Base-by-base conservation (phyloP, 92 coral and sea anemone species). In the Siderastrea siderea region DNA sequence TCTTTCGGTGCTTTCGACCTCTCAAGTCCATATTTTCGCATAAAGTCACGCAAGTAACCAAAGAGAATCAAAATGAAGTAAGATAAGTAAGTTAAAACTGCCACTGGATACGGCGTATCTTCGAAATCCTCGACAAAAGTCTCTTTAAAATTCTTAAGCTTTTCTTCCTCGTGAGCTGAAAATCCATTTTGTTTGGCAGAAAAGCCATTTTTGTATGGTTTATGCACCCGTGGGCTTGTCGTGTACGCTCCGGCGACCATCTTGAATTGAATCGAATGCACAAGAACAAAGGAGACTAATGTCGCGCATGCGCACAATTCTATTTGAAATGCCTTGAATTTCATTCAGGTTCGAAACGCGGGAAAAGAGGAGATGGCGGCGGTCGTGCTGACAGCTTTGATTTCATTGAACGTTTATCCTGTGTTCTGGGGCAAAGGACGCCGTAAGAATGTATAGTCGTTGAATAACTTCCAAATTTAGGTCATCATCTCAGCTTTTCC, bases 1-100 rank as follows among this genome's bases (percentile, higher is more conserved):
- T 97, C 99, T 71, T 88, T 93, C n/a, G 93, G 95, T 43, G 93
- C 93, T 87, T 93, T 97, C 38, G 96, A 92, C 77, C 85, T 92
- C 81, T 97, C 99, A 15, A 97, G 81, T 17, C 99, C 98, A 50
- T 97, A 93, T 59, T 93, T 92, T 72, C 99, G 90, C 98, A 97
- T 88, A 12, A 95, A 94, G 90, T 97, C 99, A 64, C 99, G 92
- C 77, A 97, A 76, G 85, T 97, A 94, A 14, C 99, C 99, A 68
- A 97, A 97, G 52, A 94, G 88, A 75, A 95, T 95, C 58, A 97
- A 84, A n/a, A 95, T 92, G 17, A 95, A 90, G 80, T 97, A 97
- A 9, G 96, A 91, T 57, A 97, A 90, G 82, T 97, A 97, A 3
- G 98, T 97, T 83, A 94, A 84, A 58, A 97, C 98, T 51, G 98